A percentile compares a stretch with the other conserved stretches of the same genome.
Evolutionary conservation across 64 coral and sea anemone genomes (phyloP).

Genomic region (Pocillopora damicornis): DNA sequence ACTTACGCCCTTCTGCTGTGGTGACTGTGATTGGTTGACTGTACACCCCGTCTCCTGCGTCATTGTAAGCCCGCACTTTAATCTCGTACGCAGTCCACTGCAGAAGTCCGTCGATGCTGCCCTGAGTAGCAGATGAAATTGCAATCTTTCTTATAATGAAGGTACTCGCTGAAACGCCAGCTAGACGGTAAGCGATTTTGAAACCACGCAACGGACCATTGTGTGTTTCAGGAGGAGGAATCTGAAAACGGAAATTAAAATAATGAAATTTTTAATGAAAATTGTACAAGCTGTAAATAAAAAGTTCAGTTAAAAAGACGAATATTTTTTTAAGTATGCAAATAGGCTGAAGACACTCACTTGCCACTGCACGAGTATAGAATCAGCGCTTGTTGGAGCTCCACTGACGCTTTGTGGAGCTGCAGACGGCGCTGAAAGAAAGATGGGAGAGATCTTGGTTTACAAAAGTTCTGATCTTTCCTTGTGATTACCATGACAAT

Average conservation of each 20-base stretch:
- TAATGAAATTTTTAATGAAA: background rate
- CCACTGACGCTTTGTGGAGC: conserved; percentile 52
- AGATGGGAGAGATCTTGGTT: background rate
- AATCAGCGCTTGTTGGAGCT: conserved; percentile 45
- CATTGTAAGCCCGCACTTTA: conserved; percentile 76
- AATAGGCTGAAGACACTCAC: background rate
- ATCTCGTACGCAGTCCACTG: conserved; percentile 75
- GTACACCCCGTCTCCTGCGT: conserved; percentile 61
- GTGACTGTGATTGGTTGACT: conserved; percentile 45
- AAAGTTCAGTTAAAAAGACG: too few species aligned
- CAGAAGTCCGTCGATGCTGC: conserved; percentile 64
- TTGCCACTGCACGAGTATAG: conserved; percentile 78
- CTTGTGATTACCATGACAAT: too few species aligned
- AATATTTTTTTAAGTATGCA: background rate
- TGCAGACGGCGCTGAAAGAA: conserved; percentile 61
- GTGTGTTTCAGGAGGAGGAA: conserved; percentile 34
- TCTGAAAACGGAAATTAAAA: background rate
- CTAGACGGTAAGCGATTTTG: conserved; percentile 65
- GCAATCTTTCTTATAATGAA: conserved; percentile 57
- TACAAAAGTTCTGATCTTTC: too few species aligned
- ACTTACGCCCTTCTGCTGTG: conserved; percentile 82
- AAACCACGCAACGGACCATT: conserved; percentile 67
- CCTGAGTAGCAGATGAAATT: conserved; percentile 36
- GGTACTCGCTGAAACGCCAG: conserved; percentile 37
- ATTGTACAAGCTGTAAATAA: background rate